Base-by-base conservation (phyloP, 1,140 invertebrate genomes). In the Orchesella cincta region DNA sequence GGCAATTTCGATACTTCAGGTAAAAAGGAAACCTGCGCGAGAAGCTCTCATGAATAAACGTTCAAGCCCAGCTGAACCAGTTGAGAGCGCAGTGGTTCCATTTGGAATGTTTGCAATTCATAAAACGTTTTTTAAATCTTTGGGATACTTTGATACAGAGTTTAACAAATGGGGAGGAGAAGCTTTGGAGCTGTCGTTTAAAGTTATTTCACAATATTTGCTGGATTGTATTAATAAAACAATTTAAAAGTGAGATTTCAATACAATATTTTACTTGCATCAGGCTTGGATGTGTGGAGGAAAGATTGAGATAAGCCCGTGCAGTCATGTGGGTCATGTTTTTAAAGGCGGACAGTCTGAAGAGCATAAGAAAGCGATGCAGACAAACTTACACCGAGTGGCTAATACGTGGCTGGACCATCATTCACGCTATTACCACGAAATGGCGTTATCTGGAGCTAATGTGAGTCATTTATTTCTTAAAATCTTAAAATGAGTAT, bases 331-430 rank as follows among this genome's bases (percentile, higher is more conserved):
- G 1, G 90, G 90, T 16, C 97, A 98, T 85, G 94, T 96, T 18
- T 8, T 5, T 90, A 91, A 81, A 89, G 91, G 36, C 90, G 90
- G 84, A 23, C 34, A 88, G n/a, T n/a, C n/a, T n/a, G n/a, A n/a
- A n/a, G n/a, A n/a, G n/a, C n/a, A n/a, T n/a, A 12, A 93, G 84
- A 95, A 95, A 84, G 94, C 94, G 0, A 93, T 96, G 87, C 93
- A 94, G 64, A 93, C 95, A 52, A 98, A 97, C 87, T 96, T 94
- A 0, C 84, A 87, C 31, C 83, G 87, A 31, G 78, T 88, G 33
- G 87, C 87, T 14, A 86, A 87, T 83, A 87, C 80, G 18, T 87
- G 87, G 87, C 85, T 92, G 84, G 90, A 91, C 82, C 90, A 91
- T 51, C 91, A 96, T 83, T 96, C 96, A 14, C 52, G 3, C 23